Evolutionary conservation across 2,888 invertebrate species (phyloP).

Genomic region (Dicycla oo): DNA sequence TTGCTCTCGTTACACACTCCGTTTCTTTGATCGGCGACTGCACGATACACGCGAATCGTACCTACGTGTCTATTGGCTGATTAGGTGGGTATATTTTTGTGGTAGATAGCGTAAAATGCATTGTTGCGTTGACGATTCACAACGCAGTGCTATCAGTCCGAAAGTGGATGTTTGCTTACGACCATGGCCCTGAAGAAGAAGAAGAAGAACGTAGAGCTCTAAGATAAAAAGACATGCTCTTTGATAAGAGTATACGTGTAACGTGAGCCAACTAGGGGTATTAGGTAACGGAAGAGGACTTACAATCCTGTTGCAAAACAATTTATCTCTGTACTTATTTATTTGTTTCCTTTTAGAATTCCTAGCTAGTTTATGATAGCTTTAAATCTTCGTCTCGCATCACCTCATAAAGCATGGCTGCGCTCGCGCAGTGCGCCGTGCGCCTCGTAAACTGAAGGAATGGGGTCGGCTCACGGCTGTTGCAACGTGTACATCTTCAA

Average conservation of each 20-base stretch:
- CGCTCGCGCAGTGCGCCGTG: slow-evolving; percentile 35
- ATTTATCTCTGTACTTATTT: slow-evolving; percentile 13
- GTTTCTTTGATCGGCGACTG: slow-evolving; percentile 38
- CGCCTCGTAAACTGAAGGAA: slow-evolving; percentile 61
- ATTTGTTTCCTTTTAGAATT: slow-evolving; percentile 41
- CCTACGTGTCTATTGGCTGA: slow-evolving; percentile 7
- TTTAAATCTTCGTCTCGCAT: slow-evolving; percentile 52
- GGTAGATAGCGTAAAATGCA: neutral
- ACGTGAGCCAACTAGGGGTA: too few species aligned
- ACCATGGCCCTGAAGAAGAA: neutral
- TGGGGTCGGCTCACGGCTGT: slow-evolving; percentile 53
- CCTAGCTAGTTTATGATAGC: slow-evolving; percentile 48
- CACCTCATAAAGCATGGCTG: slow-evolving; percentile 44
- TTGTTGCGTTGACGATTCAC: neutral
- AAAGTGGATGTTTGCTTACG: neutral
- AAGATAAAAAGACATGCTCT: neutral
- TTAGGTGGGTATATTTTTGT: neutral
- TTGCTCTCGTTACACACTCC: slow-evolving; percentile 63
- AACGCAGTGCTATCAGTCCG: neutral
- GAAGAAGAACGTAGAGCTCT: neutral
- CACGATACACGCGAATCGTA: slow-evolving; percentile 10
- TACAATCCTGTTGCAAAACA: slow-evolving; percentile 15
- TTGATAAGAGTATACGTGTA: neutral
- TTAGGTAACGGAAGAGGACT: neutral
- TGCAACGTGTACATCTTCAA: slow-evolving; percentile 54